Conservation (phyloP, 2,797 vertebrate species). For the Eulemur albifrons region DNA sequence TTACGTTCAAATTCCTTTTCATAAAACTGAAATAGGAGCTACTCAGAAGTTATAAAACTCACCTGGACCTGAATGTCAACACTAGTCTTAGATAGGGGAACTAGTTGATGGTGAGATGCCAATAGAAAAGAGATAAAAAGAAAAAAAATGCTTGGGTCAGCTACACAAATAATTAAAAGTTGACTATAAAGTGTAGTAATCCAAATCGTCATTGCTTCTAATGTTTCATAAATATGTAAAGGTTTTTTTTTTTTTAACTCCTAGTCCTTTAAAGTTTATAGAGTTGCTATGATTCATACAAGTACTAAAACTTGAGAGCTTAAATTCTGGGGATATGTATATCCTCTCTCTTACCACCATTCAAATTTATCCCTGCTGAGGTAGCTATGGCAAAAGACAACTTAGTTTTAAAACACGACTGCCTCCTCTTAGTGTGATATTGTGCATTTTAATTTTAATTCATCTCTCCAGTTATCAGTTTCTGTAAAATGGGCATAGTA, state of each 20-base stretch:
- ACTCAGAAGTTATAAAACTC: neutral
- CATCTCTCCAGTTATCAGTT: neutral
- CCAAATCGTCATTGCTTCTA: neutral
- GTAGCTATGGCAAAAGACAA: neutral
- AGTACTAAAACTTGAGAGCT: neutral
- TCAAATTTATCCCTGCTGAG: neutral
- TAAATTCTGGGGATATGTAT: neutral
- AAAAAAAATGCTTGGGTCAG: neutral
- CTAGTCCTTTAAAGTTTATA: neutral
- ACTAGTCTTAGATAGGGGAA: neutral
- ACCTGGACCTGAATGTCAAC: neutral
- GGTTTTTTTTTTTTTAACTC: neutral
- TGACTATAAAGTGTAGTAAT: neutral
- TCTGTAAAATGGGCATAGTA: neutral
- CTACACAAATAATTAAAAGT: neutral
- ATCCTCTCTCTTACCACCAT: neutral
- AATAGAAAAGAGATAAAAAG: neutral
- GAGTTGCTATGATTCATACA: neutral
- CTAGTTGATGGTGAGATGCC: neutral
- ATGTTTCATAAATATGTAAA: neutral
- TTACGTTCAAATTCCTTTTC: neutral
- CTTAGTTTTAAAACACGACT: neutral
- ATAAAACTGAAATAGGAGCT: neutral
- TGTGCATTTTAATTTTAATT: neutral
- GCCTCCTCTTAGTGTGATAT: neutral